phyloP scores from a whole-genome alignment of 92 coral and sea anemone species.

The Plumapathes pennacea region DNA sequence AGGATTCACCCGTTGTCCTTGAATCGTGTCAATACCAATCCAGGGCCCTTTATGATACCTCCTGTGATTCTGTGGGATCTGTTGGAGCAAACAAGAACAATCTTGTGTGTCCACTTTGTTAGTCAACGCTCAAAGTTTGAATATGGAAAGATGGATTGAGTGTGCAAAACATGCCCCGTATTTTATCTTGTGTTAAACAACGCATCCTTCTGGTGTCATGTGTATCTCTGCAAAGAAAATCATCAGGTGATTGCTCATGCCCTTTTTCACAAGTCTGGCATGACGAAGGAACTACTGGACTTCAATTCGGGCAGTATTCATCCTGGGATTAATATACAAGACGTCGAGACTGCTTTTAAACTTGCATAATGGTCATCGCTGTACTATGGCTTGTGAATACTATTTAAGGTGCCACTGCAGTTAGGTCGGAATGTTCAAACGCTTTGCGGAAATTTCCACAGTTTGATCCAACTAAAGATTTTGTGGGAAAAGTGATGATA shows the following conservation, averaged over 20 bases:
- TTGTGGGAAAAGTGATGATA: slow-evolving; percentile 36
- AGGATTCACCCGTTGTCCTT: too few relatives aligned
- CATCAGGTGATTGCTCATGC: slow-evolving; percentile 40
- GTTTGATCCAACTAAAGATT: slow-evolving; percentile 23
- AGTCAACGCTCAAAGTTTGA: slow-evolving; percentile 30
- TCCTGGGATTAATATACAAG: slow-evolving; percentile 40
- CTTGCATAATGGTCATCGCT: slow-evolving; percentile 9
- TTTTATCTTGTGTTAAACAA: slow-evolving; percentile 39
- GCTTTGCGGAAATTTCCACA: slow-evolving; percentile 19
- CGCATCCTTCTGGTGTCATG: slow-evolving; percentile 43
- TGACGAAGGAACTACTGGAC: slow-evolving; percentile 32
- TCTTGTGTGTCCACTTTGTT: slow-evolving; percentile 38
- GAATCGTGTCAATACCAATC: too few relatives aligned
- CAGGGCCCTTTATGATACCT: slow-evolving; percentile 19
- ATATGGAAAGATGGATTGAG: slow-evolving; percentile 55
- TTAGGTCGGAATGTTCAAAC: too few relatives aligned
- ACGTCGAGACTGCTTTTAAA: slow-evolving; percentile 42
- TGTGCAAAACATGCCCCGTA: slow-evolving; percentile 27
- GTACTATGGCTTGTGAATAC: slow-evolving; percentile 14
- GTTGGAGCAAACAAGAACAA: slow-evolving; percentile 2
- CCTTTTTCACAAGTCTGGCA: slow-evolving; percentile 51
- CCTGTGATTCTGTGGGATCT: slow-evolving; percentile 45
- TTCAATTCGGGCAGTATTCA: slow-evolving; percentile 25
- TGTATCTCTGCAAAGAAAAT: slow-evolving; percentile 30
- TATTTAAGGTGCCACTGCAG: too few relatives aligned